phyloP scores from a whole-genome alignment of 2,797 vertebrate genomes.

The Sebastes baramenuke region DNA sequence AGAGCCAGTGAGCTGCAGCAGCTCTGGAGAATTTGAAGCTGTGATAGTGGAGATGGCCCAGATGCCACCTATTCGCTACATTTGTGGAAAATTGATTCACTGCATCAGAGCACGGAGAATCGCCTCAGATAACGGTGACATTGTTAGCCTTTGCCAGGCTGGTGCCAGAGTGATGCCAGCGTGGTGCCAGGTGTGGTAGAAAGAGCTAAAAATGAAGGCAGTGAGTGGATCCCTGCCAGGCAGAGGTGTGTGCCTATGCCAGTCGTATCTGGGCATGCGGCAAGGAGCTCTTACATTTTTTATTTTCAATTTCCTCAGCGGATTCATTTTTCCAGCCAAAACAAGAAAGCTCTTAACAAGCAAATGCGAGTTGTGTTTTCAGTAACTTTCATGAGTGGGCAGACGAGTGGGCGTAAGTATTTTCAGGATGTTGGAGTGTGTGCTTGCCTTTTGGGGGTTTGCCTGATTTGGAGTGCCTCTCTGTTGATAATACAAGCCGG shows the following conservation, averaged over 20 bases:
- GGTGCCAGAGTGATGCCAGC: constrained; percentile 58
- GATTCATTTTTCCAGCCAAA: constrained; percentile 65
- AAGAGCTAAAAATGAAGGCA: constrained; percentile 60
- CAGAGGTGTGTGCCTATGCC: constrained; percentile 62
- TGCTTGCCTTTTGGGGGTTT: constrained; percentile 57
- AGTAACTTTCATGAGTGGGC: constrained; percentile 59
- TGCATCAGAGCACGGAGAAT: constrained; percentile 68
- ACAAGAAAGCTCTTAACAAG: constrained; percentile 70
- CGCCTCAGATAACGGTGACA: constrained; percentile 65
- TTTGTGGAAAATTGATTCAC: constrained; percentile 69
- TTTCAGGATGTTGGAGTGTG: constrained; percentile 67
- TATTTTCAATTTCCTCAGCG: constrained; percentile 65
- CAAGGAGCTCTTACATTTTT: constrained; percentile 58
- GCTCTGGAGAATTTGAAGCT: constrained; percentile 26
- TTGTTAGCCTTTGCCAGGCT: constrained; percentile 57
- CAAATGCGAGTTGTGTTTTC: constrained; percentile 65
- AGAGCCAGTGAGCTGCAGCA: constrained; percentile 3
- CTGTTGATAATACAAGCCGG: constrained; percentile 45
- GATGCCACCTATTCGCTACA: constrained; percentile 42
- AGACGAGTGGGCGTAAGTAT: constrained; percentile 60
- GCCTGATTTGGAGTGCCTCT: constrained; percentile 55
- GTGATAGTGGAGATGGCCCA: constrained; percentile 47
- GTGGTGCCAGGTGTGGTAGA: constrained; percentile 70
- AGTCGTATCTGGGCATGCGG: constrained; percentile 64
- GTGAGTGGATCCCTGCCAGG: constrained; percentile 59